phyloP scores from a whole-genome alignment of 2,888 invertebrate species.

The Tetragonula carbonaria region DNA sequence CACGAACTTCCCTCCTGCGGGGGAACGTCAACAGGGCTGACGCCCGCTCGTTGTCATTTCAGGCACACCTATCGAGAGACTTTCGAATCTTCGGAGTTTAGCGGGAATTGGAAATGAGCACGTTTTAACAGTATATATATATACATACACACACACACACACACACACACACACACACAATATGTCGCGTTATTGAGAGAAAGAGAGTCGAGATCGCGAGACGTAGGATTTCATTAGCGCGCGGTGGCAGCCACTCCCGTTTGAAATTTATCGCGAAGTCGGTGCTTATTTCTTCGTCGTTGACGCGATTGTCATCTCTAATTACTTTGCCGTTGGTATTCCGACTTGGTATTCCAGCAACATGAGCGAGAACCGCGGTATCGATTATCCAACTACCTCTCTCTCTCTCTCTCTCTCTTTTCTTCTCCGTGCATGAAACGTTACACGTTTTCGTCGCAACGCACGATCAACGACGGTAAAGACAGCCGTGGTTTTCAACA shows the following conservation, averaged over 20 bases:
- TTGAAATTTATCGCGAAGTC: constrained; percentile 39
- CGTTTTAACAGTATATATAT: neutral
- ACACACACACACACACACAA: neutral
- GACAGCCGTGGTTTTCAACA: neutral
- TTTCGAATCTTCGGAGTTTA: neutral
- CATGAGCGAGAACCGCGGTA: constrained; percentile 35
- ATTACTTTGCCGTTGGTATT: constrained; percentile 45
- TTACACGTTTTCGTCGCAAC: too few relatives aligned
- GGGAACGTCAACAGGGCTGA: neutral
- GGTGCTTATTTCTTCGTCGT: constrained; percentile 42
- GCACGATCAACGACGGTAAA: neutral
- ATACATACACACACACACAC: too few relatives aligned
- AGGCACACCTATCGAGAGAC: neutral
- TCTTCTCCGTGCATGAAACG: neutral
- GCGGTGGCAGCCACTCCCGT: neutral
- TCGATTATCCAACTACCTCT: constrained; percentile 53
- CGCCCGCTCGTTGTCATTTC: neutral
- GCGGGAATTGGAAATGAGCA: neutral
- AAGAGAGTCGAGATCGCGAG: constrained; percentile 3
- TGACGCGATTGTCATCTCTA: constrained; percentile 47
- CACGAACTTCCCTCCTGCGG: neutral
- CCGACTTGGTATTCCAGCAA: neutral
- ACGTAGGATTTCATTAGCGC: neutral
- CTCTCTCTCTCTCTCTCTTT: neutral
- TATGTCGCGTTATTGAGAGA: constrained; percentile 14